Evolutionary conservation across 1,140 invertebrate species (phyloP).

Genomic region (Whitmania pigra): DNA sequence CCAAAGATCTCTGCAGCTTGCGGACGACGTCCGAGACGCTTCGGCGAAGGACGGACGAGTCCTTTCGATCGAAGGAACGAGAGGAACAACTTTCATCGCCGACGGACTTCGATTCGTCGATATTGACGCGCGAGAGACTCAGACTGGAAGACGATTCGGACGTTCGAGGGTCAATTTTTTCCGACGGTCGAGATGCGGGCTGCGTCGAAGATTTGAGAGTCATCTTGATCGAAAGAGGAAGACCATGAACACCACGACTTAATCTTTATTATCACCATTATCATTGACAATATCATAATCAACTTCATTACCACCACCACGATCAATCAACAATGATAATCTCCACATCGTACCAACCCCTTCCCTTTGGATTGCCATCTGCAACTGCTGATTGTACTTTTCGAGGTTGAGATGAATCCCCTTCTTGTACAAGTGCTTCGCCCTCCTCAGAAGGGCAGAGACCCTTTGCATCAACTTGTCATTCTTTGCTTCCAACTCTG

Average conservation of each 20-base stretch:
- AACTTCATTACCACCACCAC: not conserved
- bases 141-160: too few species aligned
- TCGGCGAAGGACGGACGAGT: too few species aligned
- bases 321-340: not conserved
- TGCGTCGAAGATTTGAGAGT: too few species aligned
- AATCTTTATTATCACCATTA: not conserved
- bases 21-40: too few species aligned
- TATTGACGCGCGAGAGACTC: too few species aligned
- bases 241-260: not conserved
- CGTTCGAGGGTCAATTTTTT: too few species aligned
- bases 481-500: not conserved
- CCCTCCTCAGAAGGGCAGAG: not conserved
- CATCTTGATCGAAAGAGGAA: not conserved
- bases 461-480: not conserved
- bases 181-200: too few species aligned
- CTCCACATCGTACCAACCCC: constrained; percentile 5
- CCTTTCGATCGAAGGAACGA: too few species aligned
- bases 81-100: too few species aligned
- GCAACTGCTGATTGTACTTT: not conserved
- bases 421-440: constrained; percentile 9
- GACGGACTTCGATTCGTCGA: too few species aligned
- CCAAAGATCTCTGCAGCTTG: too few species aligned
- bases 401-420: not conserved
- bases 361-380: not conserved
- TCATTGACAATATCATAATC: constrained; percentile 8